Conservation (phyloP, 1,140 invertebrate species). For the Antheraea pernyi region DNA sequence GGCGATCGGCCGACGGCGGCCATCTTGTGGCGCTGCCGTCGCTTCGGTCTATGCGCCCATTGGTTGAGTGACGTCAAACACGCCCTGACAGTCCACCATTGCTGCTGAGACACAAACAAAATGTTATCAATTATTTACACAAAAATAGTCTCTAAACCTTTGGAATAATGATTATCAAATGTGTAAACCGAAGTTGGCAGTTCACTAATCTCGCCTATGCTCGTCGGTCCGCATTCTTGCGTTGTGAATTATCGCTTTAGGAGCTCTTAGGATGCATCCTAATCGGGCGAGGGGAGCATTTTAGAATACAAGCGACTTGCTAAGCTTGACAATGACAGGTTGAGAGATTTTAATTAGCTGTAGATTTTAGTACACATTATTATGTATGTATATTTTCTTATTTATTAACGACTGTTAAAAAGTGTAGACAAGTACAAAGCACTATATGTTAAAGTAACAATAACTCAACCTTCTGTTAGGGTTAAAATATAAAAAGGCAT, state of each 20-base stretch:
- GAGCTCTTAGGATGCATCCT: constrained; percentile 73
- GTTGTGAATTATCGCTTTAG: constrained; percentile 65
- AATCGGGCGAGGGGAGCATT: constrained; percentile 59
- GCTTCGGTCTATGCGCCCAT: constrained; percentile 59
- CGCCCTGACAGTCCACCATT: constrained; percentile 72
- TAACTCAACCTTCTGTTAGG: no score
- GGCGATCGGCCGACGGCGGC: constrained; percentile 63
- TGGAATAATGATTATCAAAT: constrained; percentile 22
- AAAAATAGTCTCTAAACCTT: constrained; percentile 30
- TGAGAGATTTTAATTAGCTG: constrained; percentile 62
- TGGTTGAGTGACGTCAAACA: constrained; percentile 72
- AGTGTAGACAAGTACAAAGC: background rate
- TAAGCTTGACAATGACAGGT: constrained; percentile 45
- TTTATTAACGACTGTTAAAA: background rate
- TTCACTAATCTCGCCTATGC: constrained; percentile 51
- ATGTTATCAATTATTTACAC: constrained; percentile 21
- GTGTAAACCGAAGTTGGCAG: constrained; percentile 33
- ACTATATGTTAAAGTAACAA: no score
- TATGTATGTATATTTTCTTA: background rate
- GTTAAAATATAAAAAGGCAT: no score
- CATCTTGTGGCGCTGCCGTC: constrained; percentile 74
- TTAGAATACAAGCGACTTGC: constrained; percentile 50
- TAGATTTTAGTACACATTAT: constrained; percentile 34
- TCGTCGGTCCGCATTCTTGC: constrained; percentile 69
- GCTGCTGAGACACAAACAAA: constrained; percentile 50